Evolutionary conservation across 2,888 invertebrate species (phyloP).

Genomic region (Tipula confusa): DNA sequence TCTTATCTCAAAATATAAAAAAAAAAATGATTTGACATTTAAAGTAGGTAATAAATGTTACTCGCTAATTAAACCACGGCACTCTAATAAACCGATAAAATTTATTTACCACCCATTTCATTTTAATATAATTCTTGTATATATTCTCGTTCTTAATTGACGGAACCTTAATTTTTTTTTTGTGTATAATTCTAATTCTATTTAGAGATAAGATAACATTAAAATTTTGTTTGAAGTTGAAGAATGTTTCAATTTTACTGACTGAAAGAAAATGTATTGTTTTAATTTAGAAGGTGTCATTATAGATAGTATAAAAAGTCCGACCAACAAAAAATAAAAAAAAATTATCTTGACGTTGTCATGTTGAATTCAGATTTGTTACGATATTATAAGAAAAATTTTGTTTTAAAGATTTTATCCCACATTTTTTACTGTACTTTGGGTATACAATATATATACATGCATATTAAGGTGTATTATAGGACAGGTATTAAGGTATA

Average conservation of each 20-base stretch:
- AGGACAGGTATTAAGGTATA: too few relatives aligned
- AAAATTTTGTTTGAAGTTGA: background rate
- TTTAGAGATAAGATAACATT: background rate
- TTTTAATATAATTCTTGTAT: background rate
- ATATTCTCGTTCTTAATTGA: background rate
- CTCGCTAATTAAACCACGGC: background rate
- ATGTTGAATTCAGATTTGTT: background rate
- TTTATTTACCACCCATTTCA: background rate
- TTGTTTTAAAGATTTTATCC: background rate
- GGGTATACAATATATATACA: too few relatives aligned
- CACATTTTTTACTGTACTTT: background rate
- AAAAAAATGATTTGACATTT: background rate
- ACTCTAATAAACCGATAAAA: background rate
- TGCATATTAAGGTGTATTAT: too few relatives aligned
- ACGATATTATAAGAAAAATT: background rate
- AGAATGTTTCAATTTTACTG: background rate
- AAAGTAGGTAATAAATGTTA: background rate
- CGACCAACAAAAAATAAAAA: background rate
- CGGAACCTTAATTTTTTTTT: background rate
- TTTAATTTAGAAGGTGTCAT: background rate
- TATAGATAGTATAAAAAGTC: background rate
- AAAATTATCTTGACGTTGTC: background rate
- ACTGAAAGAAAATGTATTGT: background rate
- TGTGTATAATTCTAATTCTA: background rate
- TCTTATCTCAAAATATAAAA: background rate